Evolutionary conservation across 2,113 vertebrate species (phyloP).

Genomic region (Anolis sagrei): DNA sequence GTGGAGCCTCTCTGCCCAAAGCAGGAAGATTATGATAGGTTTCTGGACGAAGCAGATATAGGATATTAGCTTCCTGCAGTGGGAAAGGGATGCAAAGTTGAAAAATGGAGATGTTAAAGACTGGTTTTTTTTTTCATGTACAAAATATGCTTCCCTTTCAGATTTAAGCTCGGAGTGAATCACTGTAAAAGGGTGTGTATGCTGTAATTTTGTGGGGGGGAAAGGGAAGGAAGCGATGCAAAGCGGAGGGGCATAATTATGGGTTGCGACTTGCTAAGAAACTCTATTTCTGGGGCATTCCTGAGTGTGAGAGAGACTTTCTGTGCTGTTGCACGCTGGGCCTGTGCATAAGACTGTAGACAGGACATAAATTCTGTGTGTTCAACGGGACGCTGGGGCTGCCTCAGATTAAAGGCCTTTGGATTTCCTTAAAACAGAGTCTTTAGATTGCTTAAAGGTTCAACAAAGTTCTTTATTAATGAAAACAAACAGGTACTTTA

Average conservation of each 20-base stretch:
- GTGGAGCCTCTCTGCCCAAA: background rate
- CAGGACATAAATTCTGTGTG: too few species aligned
- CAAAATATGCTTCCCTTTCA: background rate
- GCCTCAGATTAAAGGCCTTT: too few species aligned
- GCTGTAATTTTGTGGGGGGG: background rate
- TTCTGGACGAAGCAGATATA: background rate
- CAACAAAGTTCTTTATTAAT: too few species aligned
- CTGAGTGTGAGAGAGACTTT: too few species aligned
- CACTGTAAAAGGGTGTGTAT: background rate
- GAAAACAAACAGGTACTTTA: too few species aligned
- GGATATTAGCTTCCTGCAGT: background rate
- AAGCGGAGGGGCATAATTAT: background rate
- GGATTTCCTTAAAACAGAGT: too few species aligned
- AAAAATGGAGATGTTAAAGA: background rate
- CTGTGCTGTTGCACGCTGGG: too few species aligned
- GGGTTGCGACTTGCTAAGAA: background rate
- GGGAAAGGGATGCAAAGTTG: background rate
- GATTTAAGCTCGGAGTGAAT: background rate
- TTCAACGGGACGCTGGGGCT: too few species aligned
- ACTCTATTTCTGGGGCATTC: too few species aligned
- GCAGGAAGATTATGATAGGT: too few species aligned
- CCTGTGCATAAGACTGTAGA: too few species aligned
- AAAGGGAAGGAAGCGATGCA: background rate
- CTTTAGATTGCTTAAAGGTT: too few species aligned
- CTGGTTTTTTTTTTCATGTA: background rate